phyloP scores from a whole-genome alignment of 2,888 invertebrate genomes.

The Ophion ventricosus region DNA sequence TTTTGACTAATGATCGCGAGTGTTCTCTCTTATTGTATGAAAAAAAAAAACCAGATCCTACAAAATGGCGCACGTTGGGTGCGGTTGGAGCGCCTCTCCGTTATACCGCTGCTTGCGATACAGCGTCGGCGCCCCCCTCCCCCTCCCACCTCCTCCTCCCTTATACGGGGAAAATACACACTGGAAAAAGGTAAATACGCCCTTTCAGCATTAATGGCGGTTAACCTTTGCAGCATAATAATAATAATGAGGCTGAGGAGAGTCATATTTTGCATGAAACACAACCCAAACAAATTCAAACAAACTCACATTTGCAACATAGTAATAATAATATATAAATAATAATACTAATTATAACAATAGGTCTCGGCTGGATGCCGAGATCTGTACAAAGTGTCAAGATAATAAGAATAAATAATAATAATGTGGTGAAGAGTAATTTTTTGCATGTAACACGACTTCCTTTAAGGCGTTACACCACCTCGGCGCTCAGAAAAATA shows the following conservation, averaged over 20 bases:
- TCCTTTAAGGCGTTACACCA: no score
- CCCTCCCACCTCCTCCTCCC: background rate
- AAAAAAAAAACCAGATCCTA: conserved; percentile 38
- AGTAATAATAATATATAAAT: background rate
- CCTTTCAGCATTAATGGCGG: background rate
- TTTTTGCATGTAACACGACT: background rate
- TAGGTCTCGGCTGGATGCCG: no score
- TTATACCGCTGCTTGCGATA: background rate
- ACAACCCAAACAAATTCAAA: background rate
- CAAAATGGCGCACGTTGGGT: conserved; percentile 62
- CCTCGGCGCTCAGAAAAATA: no score
- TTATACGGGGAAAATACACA: background rate
- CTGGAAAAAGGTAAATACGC: background rate
- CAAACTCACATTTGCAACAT: background rate
- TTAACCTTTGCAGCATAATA: background rate
- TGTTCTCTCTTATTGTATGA: background rate
- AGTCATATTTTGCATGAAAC: background rate
- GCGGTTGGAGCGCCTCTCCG: conserved; percentile 43
- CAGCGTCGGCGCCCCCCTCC: background rate
- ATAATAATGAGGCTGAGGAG: background rate
- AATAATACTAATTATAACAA: background rate
- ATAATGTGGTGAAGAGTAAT: background rate
- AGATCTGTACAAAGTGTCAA: no score
- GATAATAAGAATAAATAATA: background rate
- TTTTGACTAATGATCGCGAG: conserved; percentile 39